phyloP scores from a whole-genome alignment of 1,140 invertebrate genomes.

The Caenorhabditis brenneri region DNA sequence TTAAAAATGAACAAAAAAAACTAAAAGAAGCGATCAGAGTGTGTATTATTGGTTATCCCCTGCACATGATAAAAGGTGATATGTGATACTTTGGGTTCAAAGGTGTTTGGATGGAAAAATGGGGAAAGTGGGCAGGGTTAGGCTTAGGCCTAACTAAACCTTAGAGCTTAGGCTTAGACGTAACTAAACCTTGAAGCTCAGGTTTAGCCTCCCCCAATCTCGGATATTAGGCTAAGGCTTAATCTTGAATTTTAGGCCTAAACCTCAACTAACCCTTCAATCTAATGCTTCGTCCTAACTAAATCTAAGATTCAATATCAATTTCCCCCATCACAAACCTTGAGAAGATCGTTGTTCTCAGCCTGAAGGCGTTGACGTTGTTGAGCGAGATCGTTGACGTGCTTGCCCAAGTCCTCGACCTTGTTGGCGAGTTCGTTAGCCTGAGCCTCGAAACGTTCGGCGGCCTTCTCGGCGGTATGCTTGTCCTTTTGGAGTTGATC shows the following conservation, averaged over 20 bases:
- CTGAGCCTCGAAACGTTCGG: constrained; percentile 86
- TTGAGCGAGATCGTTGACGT: constrained; percentile 89
- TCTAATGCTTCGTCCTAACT: too few species aligned
- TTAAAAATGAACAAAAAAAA: neutral
- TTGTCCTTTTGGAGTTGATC: constrained; percentile 90
- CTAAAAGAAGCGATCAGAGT: neutral
- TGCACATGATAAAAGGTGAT: neutral
- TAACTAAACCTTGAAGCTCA: too few species aligned
- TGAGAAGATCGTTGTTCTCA: constrained; percentile 92
- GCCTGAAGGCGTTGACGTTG: constrained; percentile 72
- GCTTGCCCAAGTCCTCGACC: constrained; percentile 92
- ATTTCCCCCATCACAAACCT: constrained; percentile 74
- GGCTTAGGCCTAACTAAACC: too few species aligned
- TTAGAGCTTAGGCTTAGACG: too few species aligned
- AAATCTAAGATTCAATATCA: too few species aligned
- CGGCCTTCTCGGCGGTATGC: constrained; percentile 82
- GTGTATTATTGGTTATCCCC: too few species aligned
- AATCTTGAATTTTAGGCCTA: too few species aligned
- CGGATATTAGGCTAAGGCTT: too few species aligned
- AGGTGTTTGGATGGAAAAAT: too few species aligned
- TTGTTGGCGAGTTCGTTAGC: constrained; percentile 88
- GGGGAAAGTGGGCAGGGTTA: too few species aligned
- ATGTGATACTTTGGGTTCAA: neutral
- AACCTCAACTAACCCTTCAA: too few species aligned
- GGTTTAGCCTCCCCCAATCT: too few species aligned